These are phyloP conservation scores for Harpalus rufipes DNA, from an alignment of 2,888 invertebrate species.

Conservation along the genomic window DNA sequence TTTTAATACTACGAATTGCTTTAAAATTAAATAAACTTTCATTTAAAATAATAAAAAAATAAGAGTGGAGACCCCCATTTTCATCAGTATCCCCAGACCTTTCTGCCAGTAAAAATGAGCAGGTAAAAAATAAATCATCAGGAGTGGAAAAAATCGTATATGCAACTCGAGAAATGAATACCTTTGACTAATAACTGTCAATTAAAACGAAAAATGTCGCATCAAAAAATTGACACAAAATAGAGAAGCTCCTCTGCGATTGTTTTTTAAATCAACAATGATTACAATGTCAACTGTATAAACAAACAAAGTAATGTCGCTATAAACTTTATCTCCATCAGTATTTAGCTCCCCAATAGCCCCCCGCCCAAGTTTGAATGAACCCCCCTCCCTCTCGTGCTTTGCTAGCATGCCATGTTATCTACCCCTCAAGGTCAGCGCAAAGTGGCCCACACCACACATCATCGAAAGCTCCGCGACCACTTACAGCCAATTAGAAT, in stretches of 20 bases:
- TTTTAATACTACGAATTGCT: too few relatives aligned
- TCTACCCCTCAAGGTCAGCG: constrained; percentile 56
- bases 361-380: constrained; percentile 20
- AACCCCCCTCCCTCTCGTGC: constrained; percentile 43
- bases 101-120: too few relatives aligned
- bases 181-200: too few relatives aligned
- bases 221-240: too few relatives aligned
- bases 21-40: too few relatives aligned
- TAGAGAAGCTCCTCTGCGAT: neutral
- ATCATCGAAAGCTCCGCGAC: constrained; percentile 48
- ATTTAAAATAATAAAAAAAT: too few relatives aligned
- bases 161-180: too few relatives aligned
- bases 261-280: neutral
- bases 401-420: constrained; percentile 35
- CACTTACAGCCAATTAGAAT: constrained; percentile 67
- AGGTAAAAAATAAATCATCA: too few relatives aligned
- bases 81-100: too few relatives aligned
- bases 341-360: constrained; percentile 3
- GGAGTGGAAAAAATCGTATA: too few relatives aligned
- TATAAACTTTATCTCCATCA: neutral
- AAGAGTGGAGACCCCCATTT: too few relatives aligned
- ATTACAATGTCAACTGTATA: neutral
- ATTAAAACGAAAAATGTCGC: too few relatives aligned
- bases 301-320: constrained; percentile 6
- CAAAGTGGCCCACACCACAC: constrained; percentile 56